Base-by-base conservation (phyloP, 2,113 vertebrate species). In the Chloroceryle aenea region DNA sequence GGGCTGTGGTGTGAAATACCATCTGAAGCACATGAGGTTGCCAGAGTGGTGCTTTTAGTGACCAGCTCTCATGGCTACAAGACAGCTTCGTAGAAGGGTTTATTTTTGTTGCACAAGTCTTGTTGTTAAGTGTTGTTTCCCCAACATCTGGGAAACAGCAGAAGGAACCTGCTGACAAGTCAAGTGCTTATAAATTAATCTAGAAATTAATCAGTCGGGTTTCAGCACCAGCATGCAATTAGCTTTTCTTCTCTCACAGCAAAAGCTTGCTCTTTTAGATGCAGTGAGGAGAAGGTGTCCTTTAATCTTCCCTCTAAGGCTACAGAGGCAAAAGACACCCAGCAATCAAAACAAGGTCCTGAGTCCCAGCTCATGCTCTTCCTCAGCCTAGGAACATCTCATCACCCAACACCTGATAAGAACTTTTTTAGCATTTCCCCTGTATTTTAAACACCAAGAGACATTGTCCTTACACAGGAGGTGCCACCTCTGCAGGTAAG, bases 141-240 rank as follows among this genome's bases (percentile, higher is more conserved):
- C 89, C 93, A 93, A 61, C 91, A 93, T 66, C 76, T 77, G 80
- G 52, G 52, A 72, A 82, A 52, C 7, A 64, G 73, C 45, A 62
- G 64, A 80, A 36, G 61, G 23, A 95, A 71, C 93, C 93, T 81
- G 91, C 86, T 95, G 93, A 78, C 68, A 95, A 95, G 92, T 89
- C 55, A 95, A 97, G 94, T 47, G 64, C 55, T 90, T 78, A 67
- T 59, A 92, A 93, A 95, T 95, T 95, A 90, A 87, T 78, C 66
- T 82, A 61, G 61, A 85, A 89, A 93, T 87, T 73, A 93, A 87
- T 93, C 85, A 89, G 82, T 69, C 69, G 76, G 67, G 58, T 89
- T 86, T 50, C 76, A 78, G 64, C 83, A 81, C 26, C 76, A 93
- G 73, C 55, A 81, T 78, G 47, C 47, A 72, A 91, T 95, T 81